Evolutionary conservation across 2,113 vertebrate genomes (phyloP), one percentile per base, ranked within the genome.

Genomic region (Cinclus mexicanus): DNA sequence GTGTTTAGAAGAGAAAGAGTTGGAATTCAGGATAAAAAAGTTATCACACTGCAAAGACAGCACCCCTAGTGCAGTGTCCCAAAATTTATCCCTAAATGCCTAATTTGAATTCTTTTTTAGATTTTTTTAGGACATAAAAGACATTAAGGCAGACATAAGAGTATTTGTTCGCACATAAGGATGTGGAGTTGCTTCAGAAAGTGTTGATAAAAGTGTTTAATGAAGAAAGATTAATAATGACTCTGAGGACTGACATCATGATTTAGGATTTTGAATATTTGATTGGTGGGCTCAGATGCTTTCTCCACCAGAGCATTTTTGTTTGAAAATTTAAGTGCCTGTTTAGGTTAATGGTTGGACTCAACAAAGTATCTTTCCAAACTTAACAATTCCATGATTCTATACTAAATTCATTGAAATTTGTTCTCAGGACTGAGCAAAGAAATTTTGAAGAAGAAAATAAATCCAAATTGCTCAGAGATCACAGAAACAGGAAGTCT

Each of bases 381-480:
- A n/a, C 7, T 21, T 31, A 18, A 25, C 1, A 4, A 22, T 47
- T 60, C 24, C 7, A 47, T 0, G 0, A 11, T 47, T 83, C 17
- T 28, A 3, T 49, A 25, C 10, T 29, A 37, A 77, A n/a, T 12
- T 74, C 42, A 25, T 22, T n/a, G 52, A 70, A 70, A 67, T 11
- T 6, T 4, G 2, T 25, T 17, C 9, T 86, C 42, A 57, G 17
- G 24, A 35, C 42, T 6, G 7, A 67, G 29, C 3, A 52, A 16
- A 60, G 33, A 60, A 60, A 60, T 22, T 33, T 17, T 7, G 13
- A 37, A 18, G 21, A 31, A 12, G 10, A 61, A 77, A 39, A 70
- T 33, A 86, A 75, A 60, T 41, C 25, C 9, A 22, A 83, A 23
- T 39, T 81, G 7, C 29, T 90, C 35, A 78, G 42, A 41, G 25